Conservation (phyloP, 2,888 invertebrate species). For the Lepeophtheirus nordmannii region DNA sequence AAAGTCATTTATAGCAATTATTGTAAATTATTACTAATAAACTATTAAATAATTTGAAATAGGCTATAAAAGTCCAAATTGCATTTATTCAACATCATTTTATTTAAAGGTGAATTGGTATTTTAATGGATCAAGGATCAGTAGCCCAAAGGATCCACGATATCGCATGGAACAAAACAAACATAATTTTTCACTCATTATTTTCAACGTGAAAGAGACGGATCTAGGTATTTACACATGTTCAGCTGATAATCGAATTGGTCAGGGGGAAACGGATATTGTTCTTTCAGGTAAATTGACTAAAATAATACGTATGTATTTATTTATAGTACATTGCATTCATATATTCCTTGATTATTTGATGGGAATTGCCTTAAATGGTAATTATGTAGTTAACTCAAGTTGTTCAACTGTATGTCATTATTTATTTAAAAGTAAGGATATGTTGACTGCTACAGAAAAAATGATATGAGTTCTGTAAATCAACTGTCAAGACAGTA, state of each 20-base stretch:
- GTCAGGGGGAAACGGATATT: not conserved
- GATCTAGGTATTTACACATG: not conserved
- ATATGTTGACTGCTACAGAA: too few relatives aligned
- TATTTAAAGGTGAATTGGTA: constrained; percentile 2
- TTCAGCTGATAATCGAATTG: not conserved
- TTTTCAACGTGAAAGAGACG: not conserved
- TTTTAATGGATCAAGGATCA: not conserved
- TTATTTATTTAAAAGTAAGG: too few relatives aligned
- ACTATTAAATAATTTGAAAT: not conserved
- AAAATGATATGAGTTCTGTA: too few relatives aligned
- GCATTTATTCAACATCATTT: not conserved
- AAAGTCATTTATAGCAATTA: not conserved
- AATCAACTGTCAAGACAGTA: too few relatives aligned
- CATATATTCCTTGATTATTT: too few relatives aligned
- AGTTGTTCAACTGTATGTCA: too few relatives aligned
- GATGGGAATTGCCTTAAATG: too few relatives aligned
- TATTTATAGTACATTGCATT: too few relatives aligned
- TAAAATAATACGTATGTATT: too few relatives aligned
- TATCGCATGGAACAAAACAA: constrained; percentile 6
- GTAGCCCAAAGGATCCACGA: not conserved
- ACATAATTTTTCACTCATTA: not conserved
- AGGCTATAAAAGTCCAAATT: not conserved
- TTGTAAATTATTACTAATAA: not conserved
- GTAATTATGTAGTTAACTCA: too few relatives aligned
- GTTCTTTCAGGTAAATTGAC: not conserved